Percentiles rank a stretch among this genome's conserved stretches.
These are phyloP conservation scores for Alectura lathami DNA, from an alignment of 2,113 vertebrate genomes.

Conservation along the genomic window DNA sequence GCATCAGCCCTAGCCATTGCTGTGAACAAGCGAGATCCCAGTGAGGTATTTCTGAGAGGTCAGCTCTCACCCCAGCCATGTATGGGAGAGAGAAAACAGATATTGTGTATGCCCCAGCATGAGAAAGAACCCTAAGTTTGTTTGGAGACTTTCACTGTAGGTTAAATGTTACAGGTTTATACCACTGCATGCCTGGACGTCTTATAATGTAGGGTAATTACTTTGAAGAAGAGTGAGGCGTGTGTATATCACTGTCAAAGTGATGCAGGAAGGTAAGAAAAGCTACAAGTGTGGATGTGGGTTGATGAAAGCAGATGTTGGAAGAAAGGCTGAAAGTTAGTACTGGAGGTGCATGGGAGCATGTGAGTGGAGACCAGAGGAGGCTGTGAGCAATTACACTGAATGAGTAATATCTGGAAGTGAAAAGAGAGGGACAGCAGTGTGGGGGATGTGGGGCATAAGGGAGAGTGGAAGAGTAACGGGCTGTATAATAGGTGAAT, in stretches of 20 bases:
- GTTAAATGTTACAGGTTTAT: neutral
- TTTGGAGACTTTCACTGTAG: neutral
- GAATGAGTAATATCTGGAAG: neutral
- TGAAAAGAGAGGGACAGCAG: neutral
- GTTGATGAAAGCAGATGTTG: neutral
- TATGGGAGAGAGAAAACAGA: neutral
- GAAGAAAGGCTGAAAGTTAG: neutral
- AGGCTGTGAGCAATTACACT: neutral
- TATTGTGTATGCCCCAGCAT: neutral
- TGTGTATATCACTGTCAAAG: neutral
- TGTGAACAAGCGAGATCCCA: neutral
- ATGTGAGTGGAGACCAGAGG: neutral
- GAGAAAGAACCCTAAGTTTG: neutral
- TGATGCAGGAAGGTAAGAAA: neutral
- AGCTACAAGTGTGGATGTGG: neutral
- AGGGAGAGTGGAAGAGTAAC: neutral
- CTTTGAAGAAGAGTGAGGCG: neutral
- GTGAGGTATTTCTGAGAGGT: neutral
- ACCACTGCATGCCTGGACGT: neutral
- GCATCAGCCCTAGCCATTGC: neutral
- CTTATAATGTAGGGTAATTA: neutral
- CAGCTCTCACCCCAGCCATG: neutral
- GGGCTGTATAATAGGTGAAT: neutral
- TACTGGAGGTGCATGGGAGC: neutral
- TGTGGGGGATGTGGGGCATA: neutral